Conservation (phyloP, 1,140 invertebrate species). For the Tetraneura akinire region DNA sequence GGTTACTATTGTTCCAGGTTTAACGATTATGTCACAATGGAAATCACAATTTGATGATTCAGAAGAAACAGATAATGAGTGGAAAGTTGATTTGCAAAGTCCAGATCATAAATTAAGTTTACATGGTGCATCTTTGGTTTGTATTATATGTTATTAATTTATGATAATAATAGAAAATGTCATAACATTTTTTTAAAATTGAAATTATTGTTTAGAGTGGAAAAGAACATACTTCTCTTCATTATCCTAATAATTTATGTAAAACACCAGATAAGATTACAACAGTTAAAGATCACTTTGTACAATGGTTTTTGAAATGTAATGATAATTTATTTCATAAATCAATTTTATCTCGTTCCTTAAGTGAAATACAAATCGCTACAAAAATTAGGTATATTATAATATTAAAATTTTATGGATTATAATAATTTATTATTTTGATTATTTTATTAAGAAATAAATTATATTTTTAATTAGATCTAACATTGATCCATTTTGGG, state of each 20-base stretch:
- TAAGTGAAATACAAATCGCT: slow-evolving; percentile 70
- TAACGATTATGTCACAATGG: slow-evolving; percentile 88
- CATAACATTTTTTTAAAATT: too few relatives aligned
- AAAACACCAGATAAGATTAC: slow-evolving; percentile 12
- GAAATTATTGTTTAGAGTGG: slow-evolving; percentile 20
- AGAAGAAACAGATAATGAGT: slow-evolving; percentile 88
- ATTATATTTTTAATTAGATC: slow-evolving; percentile 31
- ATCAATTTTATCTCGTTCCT: slow-evolving; percentile 70
- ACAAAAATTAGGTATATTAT: slow-evolving; percentile 59
- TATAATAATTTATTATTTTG: too few relatives aligned
- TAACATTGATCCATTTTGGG: slow-evolving; percentile 61
- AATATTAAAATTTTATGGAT: too few relatives aligned
- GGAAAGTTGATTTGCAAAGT: slow-evolving; percentile 79
- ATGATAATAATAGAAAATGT: too few relatives aligned
- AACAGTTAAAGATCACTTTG: slow-evolving; percentile 1
- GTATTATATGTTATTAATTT: slow-evolving; percentile 20
- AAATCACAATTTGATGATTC: slow-evolving; percentile 93
- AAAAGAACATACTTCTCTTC: slow-evolving; percentile 17
- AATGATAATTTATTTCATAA: slow-evolving; percentile 59
- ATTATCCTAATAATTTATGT: slow-evolving; percentile 17
- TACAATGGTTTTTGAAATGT: slow-evolving; percentile 26
- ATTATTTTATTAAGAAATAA: slow-evolving; percentile 1
- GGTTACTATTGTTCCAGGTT: too few relatives aligned
- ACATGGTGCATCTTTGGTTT: slow-evolving; percentile 52
- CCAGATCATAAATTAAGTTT: slow-evolving; percentile 65